Base-by-base conservation (phyloP, 2,113 vertebrate genomes). In the Apus apus region DNA sequence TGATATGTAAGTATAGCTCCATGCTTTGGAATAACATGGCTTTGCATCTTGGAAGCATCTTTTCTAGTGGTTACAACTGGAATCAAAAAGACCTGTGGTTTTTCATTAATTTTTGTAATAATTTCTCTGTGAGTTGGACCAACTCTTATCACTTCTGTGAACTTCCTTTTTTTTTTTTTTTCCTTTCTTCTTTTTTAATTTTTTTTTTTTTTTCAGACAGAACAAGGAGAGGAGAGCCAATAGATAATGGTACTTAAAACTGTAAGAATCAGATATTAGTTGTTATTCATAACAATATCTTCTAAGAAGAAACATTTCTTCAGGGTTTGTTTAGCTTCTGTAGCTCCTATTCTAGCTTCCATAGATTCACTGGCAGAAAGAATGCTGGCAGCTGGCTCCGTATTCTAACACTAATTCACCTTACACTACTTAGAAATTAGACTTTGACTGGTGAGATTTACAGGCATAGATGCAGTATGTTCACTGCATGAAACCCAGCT, bases 361-460 rank as follows among this genome's bases (percentile, higher is more conserved):
- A 70, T 38, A 56, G 53, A 77, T 83, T 43, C 4, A 10, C 36
- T 20, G 40, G 48, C 26, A 87, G 58, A 80, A 38, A n/a, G 50
- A 89, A 15, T 1, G 1, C 12, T 0, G 0, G 46, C 40, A 85
- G 16, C 57, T 85, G 51, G 29, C 36, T 93, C 34, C 34, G 5
- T 34, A 74, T 38, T 62, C 73, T 72, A 34, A 9, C 32, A 79
- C 7, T 8, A 57, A 17, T 36, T 46, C 29, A 58, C n/a, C 45
- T 96, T 20, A 57, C 4, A 1, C 21, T 62, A 4, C 8, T 50
- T 53, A 82, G 58, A 90, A 87, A 87, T 62, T 62, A 61, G 25
- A 9, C 75, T 70, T 71, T 64, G 46, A 6, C 45, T 86, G 70
- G 20, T 85, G 80, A 86, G 70, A 27, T 62, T 68, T 68, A 54